Evolutionary conservation across 2,113 vertebrate genomes (phyloP).

Genomic region (Sander vitreus): DNA sequence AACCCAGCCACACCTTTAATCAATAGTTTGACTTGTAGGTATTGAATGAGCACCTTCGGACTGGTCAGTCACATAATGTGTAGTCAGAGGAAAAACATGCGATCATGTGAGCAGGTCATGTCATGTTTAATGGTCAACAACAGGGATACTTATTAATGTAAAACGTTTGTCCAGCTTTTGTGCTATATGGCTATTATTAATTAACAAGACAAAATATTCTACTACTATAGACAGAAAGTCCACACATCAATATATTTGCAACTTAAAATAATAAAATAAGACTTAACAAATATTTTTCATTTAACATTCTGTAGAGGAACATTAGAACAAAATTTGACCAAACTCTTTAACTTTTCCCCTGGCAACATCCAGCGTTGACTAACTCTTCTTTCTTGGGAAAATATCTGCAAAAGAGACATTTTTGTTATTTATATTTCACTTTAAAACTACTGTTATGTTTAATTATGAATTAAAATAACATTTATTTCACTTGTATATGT

Average conservation of each 20-base stretch:
- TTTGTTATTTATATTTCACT: neutral
- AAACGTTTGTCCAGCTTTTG: neutral
- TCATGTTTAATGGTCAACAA: neutral
- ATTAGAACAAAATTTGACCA: neutral
- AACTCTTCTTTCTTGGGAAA: conserved; percentile 69
- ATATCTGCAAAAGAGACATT: conserved; percentile 68
- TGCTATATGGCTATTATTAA: conserved; percentile 7
- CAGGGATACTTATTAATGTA: neutral
- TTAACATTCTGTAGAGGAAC: neutral
- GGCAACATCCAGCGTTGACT: conserved; percentile 56
- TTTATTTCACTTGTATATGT: neutral
- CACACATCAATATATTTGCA: conserved; percentile 4
- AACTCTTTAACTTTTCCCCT: conserved; percentile 41
- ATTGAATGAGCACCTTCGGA: neutral
- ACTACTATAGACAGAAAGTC: neutral
- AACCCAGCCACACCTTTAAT: too few relatives aligned
- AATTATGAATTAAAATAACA: neutral
- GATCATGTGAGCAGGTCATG: neutral
- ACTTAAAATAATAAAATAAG: neutral
- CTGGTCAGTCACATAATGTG: neutral
- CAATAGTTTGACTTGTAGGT: conserved; percentile 19
- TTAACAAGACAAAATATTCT: conserved; percentile 21
- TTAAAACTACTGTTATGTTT: neutral
- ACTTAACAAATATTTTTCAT: conserved; percentile 1
- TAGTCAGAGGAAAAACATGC: conserved; percentile 3